phyloP scores from a whole-genome alignment of 1,140 invertebrate species.

The Acromyrmex charruanus region DNA sequence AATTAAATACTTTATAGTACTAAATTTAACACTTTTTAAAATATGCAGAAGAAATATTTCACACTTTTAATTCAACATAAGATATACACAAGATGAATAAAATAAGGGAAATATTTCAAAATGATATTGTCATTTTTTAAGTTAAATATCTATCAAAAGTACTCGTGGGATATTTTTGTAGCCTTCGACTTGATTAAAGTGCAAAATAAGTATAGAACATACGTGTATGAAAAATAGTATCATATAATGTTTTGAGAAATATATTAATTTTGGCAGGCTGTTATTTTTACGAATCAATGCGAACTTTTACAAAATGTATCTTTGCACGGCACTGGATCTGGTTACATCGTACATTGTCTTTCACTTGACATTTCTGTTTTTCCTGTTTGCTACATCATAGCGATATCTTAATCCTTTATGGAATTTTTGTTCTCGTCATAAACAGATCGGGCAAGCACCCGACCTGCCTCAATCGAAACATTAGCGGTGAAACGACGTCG shows the following conservation, averaged over 20 bases:
- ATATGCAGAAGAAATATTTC: not conserved
- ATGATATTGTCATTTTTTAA: not conserved
- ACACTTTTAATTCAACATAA: not conserved
- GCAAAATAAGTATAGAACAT: conserved; percentile 12
- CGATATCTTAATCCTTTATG: conserved; percentile 51
- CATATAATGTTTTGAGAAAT: conserved; percentile 26
- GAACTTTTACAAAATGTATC: not conserved
- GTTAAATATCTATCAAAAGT: not conserved
- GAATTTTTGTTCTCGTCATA: conserved; percentile 78
- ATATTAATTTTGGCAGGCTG: not conserved
- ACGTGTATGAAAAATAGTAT: conserved; percentile 27
- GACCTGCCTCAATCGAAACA: conserved; percentile 84
- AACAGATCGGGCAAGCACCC: conserved; percentile 81
- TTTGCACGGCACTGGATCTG: not conserved
- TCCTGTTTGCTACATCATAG: conserved; percentile 8
- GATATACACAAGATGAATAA: not conserved
- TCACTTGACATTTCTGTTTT: conserved; percentile 31
- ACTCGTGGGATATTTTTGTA: conserved; percentile 7
- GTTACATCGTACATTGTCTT: not conserved
- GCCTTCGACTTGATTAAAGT: not conserved
- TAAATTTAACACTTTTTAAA: not conserved
- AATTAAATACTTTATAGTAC: not conserved
- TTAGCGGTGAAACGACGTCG: conserved; percentile 82
- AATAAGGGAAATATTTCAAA: not conserved
- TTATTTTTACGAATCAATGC: conserved; percentile 55